A percentile compares a stretch with the other conserved stretches of the same genome.
These are phyloP conservation scores for Ectobius pallidus DNA, from an alignment of 2,888 invertebrate genomes.

Conservation along the genomic window DNA sequence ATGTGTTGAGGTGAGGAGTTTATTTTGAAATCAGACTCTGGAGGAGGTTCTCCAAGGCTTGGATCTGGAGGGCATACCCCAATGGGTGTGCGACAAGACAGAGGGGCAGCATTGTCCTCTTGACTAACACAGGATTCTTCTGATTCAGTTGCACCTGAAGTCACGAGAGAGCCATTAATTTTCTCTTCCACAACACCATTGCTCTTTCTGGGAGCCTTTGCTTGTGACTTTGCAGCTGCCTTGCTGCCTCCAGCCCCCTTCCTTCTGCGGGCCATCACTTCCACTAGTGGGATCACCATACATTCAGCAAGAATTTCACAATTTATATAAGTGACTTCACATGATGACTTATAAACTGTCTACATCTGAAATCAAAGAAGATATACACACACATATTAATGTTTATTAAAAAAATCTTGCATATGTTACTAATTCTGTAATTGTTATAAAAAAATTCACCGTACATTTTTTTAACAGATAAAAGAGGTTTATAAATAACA, in stretches of 20 bases:
- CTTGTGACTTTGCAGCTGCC: conserved; percentile 33
- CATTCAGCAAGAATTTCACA: conserved; percentile 13
- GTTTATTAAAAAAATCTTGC: no score
- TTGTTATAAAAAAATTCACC: no score
- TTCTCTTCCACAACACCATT: conserved; percentile 25
- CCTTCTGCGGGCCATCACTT: conserved; percentile 42
- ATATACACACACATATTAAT: no score
- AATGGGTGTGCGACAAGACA: conserved; percentile 27
- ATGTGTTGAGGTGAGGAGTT: conserved; percentile 54
- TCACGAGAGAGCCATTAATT: conserved; percentile 31
- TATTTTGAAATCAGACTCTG: conserved; percentile 49
- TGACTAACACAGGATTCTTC: conserved; percentile 35
- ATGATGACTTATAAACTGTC: not conserved
- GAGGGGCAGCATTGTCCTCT: conserved; percentile 30
- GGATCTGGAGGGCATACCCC: conserved; percentile 32
- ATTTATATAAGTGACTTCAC: not conserved
- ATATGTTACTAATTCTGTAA: no score
- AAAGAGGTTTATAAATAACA: no score
- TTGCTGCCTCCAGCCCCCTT: conserved; percentile 38
- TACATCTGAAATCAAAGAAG: not conserved
- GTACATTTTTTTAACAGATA: no score
- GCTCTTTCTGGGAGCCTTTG: conserved; percentile 28
- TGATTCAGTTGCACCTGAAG: conserved; percentile 24
- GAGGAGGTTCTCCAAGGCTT: conserved; percentile 30
- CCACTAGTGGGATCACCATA: conserved; percentile 33